These are phyloP conservation scores for Acromyrmex echinatior DNA, from an alignment of 1,140 invertebrate species.

Conservation along the genomic window DNA sequence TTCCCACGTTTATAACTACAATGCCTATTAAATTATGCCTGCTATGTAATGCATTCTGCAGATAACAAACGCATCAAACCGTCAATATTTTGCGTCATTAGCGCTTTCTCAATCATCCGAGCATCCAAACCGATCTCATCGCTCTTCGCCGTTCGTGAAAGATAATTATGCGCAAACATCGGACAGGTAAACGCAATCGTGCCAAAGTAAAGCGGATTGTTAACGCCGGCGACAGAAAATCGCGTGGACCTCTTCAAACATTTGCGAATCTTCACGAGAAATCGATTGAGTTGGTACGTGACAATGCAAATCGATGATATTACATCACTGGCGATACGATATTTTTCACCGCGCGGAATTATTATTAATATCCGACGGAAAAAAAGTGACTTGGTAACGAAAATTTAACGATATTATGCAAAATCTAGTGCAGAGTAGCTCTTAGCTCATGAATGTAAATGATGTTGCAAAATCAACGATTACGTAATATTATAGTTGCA, in stretches of 20 bases:
- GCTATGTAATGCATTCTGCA: not conserved
- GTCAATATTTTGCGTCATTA: conserved; percentile 59
- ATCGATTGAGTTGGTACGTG: conserved; percentile 60
- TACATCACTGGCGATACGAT: conserved; percentile 36
- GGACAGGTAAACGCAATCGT: conserved; percentile 64
- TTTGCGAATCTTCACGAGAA: conserved; percentile 54
- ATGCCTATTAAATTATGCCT: not conserved
- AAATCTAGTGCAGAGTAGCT: conserved; percentile 39
- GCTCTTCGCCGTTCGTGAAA: conserved; percentile 53
- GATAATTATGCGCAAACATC: conserved; percentile 66
- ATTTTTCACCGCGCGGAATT: conserved; percentile 51
- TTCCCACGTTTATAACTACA: not conserved
- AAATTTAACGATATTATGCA: conserved; percentile 55
- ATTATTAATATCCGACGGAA: conserved; percentile 49
- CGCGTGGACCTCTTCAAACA: conserved; percentile 61
- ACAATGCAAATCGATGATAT: conserved; percentile 63
- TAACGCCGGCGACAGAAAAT: conserved; percentile 56
- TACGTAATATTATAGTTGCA: conserved; percentile 5
- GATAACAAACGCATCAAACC: conserved; percentile 22
- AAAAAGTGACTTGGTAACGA: conserved; percentile 44
- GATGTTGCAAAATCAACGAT: conserved; percentile 32
- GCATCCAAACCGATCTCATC: conserved; percentile 57
- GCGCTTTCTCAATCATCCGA: conserved; percentile 48
- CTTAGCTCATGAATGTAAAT: conserved; percentile 58
- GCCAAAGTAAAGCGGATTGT: conserved; percentile 63